These are phyloP conservation scores for Hemaris fuciformis DNA, from an alignment of 2,888 invertebrate species.

Conservation along the genomic window DNA sequence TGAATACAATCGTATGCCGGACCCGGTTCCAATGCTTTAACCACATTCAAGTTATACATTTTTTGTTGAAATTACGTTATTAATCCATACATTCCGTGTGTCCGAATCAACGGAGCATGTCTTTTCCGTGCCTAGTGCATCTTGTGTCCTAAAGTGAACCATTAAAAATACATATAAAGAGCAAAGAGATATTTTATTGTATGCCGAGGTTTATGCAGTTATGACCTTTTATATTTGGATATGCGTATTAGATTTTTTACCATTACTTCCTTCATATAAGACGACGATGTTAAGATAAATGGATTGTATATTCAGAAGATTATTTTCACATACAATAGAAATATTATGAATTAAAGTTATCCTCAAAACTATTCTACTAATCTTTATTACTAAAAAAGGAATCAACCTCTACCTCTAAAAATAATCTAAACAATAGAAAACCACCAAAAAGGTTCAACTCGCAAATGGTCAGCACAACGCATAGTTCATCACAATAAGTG, in stretches of 20 bases:
- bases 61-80: conserved; percentile 1
- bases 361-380: too few relatives aligned
- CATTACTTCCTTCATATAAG: background rate
- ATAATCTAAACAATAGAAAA: background rate
- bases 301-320: too few relatives aligned
- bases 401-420: background rate
- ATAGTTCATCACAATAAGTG: background rate
- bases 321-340: too few relatives aligned
- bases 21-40: conserved; percentile 3
- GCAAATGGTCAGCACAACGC: background rate
- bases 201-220: background rate
- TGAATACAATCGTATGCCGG: conserved; percentile 15
- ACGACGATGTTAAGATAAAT: too few relatives aligned
- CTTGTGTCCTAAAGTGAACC: background rate
- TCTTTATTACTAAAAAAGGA: too few relatives aligned
- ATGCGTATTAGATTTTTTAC: background rate
- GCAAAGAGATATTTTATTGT: background rate
- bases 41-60: background rate
- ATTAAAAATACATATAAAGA: background rate
- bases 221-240: background rate
- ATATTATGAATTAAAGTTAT: too few relatives aligned
- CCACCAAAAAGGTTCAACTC: background rate
- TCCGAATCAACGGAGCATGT: conserved; percentile 3
- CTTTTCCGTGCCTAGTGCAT: conserved; percentile 2
- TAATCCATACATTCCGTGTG: conserved; percentile 4